Base-by-base conservation (phyloP, 2,113 vertebrate genomes). In the Bagarius yarrelli region DNA sequence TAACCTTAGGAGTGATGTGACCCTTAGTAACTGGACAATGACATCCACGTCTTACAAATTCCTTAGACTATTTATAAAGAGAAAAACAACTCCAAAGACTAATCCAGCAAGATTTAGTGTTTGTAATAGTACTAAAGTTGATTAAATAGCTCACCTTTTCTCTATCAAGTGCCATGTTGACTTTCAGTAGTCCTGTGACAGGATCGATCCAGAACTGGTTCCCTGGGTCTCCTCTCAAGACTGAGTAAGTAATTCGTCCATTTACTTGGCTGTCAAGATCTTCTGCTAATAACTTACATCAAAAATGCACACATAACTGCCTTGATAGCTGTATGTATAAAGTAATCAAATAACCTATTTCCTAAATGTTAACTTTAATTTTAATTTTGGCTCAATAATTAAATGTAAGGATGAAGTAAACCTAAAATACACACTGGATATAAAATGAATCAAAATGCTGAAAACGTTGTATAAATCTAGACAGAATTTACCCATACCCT, bases 101-200 rank as follows among this genome's bases (percentile, higher is more conserved):
- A 71, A 52, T 25, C 30, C 34, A 61, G 57, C 69, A 44, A 44
- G 73, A 56, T 78, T 53, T 23, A 27, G 12, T 80, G 67, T 81
- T 81, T 74, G 59, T 59, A 34, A 30, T 44, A 69, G 74, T 63
- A 53, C 69, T 44, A 19, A 9, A 69, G 60, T 59, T 81, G 53
- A 76, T 83, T 67, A 77, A 81, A 56, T 21, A 50, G 71, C 95
- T 95, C 93, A 99, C 97, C 90, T 92, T 92, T 90, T 99, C 98
- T 89, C 97, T 92, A 90, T 99, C 96, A 84, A 99, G 93, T 82
- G 92, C 95, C 91, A 97, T 96, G 87, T 97, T 97, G 89, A 99
- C 95, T 83, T 95, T 96, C 88, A 99, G 92, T 0, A 98, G 93
- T 77, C 97, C 98, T 55, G 95, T 84, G 59, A 93, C 86, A 72